Base-by-base conservation (phyloP, 2,888 invertebrate species). In the Drosophila barbarae region DNA sequence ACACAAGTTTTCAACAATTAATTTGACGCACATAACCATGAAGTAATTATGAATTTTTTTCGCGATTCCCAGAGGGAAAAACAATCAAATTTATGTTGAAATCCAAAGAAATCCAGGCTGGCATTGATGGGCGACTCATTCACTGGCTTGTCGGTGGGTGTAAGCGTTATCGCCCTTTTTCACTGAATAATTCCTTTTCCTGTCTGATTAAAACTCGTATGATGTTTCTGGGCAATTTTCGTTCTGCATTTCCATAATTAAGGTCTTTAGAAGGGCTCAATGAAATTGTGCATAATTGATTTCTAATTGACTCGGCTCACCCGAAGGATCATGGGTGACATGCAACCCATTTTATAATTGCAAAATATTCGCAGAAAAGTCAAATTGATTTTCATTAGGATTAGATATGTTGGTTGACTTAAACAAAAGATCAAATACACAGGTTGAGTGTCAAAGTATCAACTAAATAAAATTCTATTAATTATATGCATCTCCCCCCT, bases 181-280 rank as follows among this genome's bases (percentile, higher is more conserved):
- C 23, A 8, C 34, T 65, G 55, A 56, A 32, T 36, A 57, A 67
- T 26, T 41, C 36, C 38, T 13, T 26, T 68, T 68, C 67, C 67
- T 60, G 54, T n/a, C 41, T 32, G 61, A 54, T 69, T 54, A 54
- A 60, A 60, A 41, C 49, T 69, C 70, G 54, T 51, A 32, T 54
- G 61, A 69, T 69, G 9, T 38, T 49, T 12, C 18, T 30, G 35
- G 15, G 13, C 26, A 23, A 4, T 34, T 23, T 18, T 1, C 32
- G 8, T 13, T n/a, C 8, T 39, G 15, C 18, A 18, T 53, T 57
- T 44, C 30, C 13, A 6, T 21, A 32, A 39, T 64, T 51, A n/a
- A 1, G 44, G 28, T 52, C 15, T 58, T 36, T 10, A 8, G 10
- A 18, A 38, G 0, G 10, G 36, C 30, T 32, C 4, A 30, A 18